Evolutionary conservation across 2,113 vertebrate species (phyloP), one percentile per base, ranked within the genome.

Genomic region (Sprattus sprattus): DNA sequence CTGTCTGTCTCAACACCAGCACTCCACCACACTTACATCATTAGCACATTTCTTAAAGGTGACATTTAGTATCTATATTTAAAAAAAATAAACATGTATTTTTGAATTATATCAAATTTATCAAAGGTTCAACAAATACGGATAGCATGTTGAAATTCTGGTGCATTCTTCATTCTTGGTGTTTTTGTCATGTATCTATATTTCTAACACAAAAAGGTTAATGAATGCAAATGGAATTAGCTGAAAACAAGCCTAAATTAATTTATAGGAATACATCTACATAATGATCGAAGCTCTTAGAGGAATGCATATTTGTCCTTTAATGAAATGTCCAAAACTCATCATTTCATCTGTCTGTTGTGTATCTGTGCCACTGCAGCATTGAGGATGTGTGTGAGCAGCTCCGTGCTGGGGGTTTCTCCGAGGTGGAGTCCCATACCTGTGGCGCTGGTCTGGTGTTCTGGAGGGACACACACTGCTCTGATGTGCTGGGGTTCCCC

Each of bases 401-500:
- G 20, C 89, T 99, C 88, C 91, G 82, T 89, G 91, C 67, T 2
- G 91, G 92, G 13, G 95, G 96, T 81, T 91, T 97, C 89, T 54
- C 46, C 47, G 93, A 94, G 90, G 96, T 95, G 71, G 88, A 93
- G 44, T 94, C 93, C 52, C 49, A 93, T 32, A 83, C 91, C 32
- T 90, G 95, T 25, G 90, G 96, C 0, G 57, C 86, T 13, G 93
- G 88, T 75, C 91, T 91, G 0, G 88, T 93, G 0, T 99, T 97
- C 91, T 96, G 96, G 90, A 75, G 93, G 91, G 98, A 99, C 90
- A 91, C 93, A 0, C 96, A 97, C 67, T 98, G 97, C 89, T 85
- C 91, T 0, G 95, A 99, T 91, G 95, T 97, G 0, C 92, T 99
- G 13, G 75, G 96, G 92, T 97, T 99, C 88, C 94, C 97, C 85